Base-by-base conservation (phyloP, 2,797 vertebrate genomes). In the Synanceia verrucosa region DNA sequence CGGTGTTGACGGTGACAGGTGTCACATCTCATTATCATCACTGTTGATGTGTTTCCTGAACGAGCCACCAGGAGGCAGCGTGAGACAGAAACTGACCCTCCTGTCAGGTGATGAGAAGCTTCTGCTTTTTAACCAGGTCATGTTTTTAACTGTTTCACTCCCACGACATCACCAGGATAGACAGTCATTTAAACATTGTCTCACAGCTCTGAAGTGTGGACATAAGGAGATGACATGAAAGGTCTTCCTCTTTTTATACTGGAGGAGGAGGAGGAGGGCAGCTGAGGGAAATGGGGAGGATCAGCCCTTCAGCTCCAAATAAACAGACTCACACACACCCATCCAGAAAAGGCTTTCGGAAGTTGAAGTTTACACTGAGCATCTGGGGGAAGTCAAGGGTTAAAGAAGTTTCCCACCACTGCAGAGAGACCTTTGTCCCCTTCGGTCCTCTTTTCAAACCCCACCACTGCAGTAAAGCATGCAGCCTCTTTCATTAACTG, bases 371-470 rank as follows among this genome's bases (percentile, higher is more conserved):
- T 92, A 91, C 88, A 86, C 76, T 88, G 81, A 81, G 86, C 87
- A 88, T 90, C 86, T 88, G 88, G 82, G 80, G 85, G 88, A 88
- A 90, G 93, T 93, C 91, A 88, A 79, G 82, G 88, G 91, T 93
- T 91, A 93, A 86, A 88, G 86, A 92, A 90, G 88, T 91, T 94
- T 94, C 93, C 93, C 94, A 94, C 88, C 91, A 86, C 78, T 88
- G 81, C 83, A 78, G 78, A 78, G 69, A 77, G 77, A 88, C 85
- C 76, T 89, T 84, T 87, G 84, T 91, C 86, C 84, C 51, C 59
- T 68, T 75, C 9, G 70, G 66, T 66, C 78, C 67, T 83, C 55
- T 51, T 52, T 76, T 62, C 70, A 86, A 82, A 84, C 88, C 88
- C 85, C 85, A 84, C 67, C 79, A 77, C 83, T 65, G 51, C 57